Evolutionary conservation across 1,140 invertebrate genomes (phyloP).

Genomic region (Tetragonula clypearis): DNA sequence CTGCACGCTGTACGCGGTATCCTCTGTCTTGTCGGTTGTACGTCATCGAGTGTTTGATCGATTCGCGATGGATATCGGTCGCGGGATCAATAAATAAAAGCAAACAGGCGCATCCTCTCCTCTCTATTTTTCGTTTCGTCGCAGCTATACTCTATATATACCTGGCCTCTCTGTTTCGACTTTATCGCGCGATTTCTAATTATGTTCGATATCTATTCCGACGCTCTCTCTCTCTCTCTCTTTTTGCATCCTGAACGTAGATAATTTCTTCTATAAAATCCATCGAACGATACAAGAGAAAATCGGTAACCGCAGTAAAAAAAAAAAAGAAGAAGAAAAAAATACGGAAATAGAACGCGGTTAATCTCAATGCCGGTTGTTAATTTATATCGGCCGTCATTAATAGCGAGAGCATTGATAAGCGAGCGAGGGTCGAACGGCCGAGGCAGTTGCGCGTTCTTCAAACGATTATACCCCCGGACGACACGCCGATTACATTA

Average conservation of each 20-base stretch:
- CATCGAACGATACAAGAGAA: neutral
- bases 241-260: neutral
- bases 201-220: neutral
- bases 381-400: conserved; percentile 58
- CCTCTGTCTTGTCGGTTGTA: conserved; percentile 17
- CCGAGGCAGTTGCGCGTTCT: conserved; percentile 8
- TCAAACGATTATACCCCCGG: conserved; percentile 36
- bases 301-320: neutral
- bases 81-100: conserved; percentile 12
- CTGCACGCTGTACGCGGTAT: neutral
- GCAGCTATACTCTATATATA: neutral
- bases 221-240: no score
- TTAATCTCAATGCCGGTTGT: conserved; percentile 44
- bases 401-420: conserved; percentile 55
- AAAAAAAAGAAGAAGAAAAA: neutral
- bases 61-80: conserved; percentile 22
- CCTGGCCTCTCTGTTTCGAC: neutral
- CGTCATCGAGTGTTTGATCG: conserved; percentile 20
- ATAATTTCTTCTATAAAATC: conserved; percentile 5
- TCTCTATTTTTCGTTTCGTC: neutral
- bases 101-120: neutral
- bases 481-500: conserved; percentile 50
- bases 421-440: conserved; percentile 36
- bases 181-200: neutral
- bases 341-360: conserved; percentile 38